Base-by-base conservation (phyloP, 2,113 vertebrate genomes). In the Eurypyga helias region DNA sequence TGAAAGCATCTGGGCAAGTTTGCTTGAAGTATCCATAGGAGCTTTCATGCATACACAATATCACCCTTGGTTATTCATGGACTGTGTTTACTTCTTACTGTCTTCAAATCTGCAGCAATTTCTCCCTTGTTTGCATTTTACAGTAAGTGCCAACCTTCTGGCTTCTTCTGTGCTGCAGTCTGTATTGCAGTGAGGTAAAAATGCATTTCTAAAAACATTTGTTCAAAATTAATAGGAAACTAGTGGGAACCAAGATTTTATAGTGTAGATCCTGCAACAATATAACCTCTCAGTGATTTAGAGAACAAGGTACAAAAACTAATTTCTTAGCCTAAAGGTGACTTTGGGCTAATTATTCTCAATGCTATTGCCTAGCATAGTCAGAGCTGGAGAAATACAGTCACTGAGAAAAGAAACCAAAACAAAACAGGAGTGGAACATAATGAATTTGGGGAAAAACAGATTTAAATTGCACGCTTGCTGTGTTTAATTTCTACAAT, bases 401-500 rank as follows among this genome's bases (percentile, higher is more conserved):
- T 43, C n/a, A 78, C 3, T 46, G 19, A 52, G 48, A 20, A 29
- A 49, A 62, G 18, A 29, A 41, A 69, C 18, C 38, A 31, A 73
- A 31, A 2, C 10, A 55, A 64, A 21, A 16, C 17, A 54, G 41
- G n/a, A 21, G 34, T 5, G 10, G 67, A 71, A 77, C 43, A 80
- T 81, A 78, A 3, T 83, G 75, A 91, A 83, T 65, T 54, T 61
- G 38, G 23, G 87, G 46, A 64, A 54, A 86, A 93, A 28, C 9
- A 79, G 69, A 87, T 76, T 60, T 72, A 89, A 93, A 92, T 78
- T 1, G 16, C 94, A 93, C 13, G 88, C 76, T 82, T 73, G 11
- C 23, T 65, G 16, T 43, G 60, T 91, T 94, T 96, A 70, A 90
- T 95, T 96, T 96, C 88, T 95, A 69, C n/a, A 62, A 79, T 69